Percentiles rank a stretch among this genome's conserved stretches.
Conservation (phyloP, 2,113 vertebrate genomes). For the Monarcha castaneiventris region DNA sequence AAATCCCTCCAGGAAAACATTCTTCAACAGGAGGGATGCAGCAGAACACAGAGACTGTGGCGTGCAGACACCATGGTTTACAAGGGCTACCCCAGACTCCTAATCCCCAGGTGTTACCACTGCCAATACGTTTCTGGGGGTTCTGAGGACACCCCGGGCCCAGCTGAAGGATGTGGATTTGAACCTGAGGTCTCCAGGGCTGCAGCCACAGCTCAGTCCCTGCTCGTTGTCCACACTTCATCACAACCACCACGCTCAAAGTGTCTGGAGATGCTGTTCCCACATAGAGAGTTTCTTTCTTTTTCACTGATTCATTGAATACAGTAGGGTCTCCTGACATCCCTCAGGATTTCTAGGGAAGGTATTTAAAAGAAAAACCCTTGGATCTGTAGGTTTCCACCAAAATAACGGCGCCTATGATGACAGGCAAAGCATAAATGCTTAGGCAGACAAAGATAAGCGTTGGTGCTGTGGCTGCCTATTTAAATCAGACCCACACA, state of each 20-base stretch:
- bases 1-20: not conserved
- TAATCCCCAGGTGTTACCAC: not conserved
- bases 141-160: not conserved
- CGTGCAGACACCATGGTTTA: not conserved
- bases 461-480: not conserved
- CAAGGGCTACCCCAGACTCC: not conserved
- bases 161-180: not conserved
- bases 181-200: not conserved
- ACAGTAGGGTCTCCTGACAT: not conserved
- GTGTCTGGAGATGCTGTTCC: not conserved
- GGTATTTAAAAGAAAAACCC: slow-evolving; percentile 1
- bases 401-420: not conserved
- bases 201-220: not conserved
- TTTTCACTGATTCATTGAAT: not conserved
- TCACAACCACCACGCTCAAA: rapidly evolving
- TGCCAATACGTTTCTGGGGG: not conserved
- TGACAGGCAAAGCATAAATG: slow-evolving; percentile 10
- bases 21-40: not conserved
- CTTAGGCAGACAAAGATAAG: slow-evolving; percentile 48
- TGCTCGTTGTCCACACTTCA: rapidly evolving
- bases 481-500: not conserved
- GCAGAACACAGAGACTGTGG: rapidly evolving
- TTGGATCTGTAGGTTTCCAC: not conserved
- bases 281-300: not conserved
- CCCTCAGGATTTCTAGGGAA: not conserved